Evolutionary conservation across 1,140 invertebrate species (phyloP).

Genomic region (Eulimnadia texana): DNA sequence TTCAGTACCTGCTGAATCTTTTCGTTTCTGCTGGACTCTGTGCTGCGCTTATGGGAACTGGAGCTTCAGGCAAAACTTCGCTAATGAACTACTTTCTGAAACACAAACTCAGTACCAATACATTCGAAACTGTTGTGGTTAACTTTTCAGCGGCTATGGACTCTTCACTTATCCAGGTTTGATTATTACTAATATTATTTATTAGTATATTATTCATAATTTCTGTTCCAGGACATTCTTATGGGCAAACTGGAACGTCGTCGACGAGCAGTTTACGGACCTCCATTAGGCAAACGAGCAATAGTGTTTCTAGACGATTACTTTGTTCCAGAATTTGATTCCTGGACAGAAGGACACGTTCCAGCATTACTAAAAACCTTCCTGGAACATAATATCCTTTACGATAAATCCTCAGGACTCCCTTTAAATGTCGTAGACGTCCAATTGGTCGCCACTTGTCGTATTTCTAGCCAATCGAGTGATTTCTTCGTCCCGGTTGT

Average conservation of each 20-base stretch:
- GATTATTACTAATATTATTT: not conserved
- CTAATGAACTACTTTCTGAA: conserved; percentile 54
- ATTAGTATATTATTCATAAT: not conserved
- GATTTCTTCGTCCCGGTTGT: conserved; percentile 59
- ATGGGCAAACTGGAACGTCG: conserved; percentile 89
- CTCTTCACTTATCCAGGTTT: not conserved
- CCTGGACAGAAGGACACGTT: not conserved
- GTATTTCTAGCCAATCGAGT: not conserved
- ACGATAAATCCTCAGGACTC: not conserved
- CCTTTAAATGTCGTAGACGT: not conserved
- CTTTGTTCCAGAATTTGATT: not conserved
- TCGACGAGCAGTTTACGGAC: conserved; percentile 46
- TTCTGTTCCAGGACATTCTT: conserved; percentile 74
- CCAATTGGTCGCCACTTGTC: not conserved
- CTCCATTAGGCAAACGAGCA: conserved; percentile 52
- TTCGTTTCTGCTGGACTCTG: conserved; percentile 17
- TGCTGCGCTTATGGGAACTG: conserved; percentile 68
- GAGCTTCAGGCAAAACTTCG: conserved; percentile 82
- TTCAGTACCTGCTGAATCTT: conserved; percentile 6
- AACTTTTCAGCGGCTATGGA: conserved; percentile 51
- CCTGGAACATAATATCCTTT: not conserved
- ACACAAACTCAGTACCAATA: conserved; percentile 59
- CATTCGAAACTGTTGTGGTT: conserved; percentile 71
- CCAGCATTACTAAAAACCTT: not conserved
- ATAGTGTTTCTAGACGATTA: conserved; percentile 83